These are phyloP conservation scores for Mola mola DNA, from an alignment of 2,113 vertebrate species.

Conservation along the genomic window DNA sequence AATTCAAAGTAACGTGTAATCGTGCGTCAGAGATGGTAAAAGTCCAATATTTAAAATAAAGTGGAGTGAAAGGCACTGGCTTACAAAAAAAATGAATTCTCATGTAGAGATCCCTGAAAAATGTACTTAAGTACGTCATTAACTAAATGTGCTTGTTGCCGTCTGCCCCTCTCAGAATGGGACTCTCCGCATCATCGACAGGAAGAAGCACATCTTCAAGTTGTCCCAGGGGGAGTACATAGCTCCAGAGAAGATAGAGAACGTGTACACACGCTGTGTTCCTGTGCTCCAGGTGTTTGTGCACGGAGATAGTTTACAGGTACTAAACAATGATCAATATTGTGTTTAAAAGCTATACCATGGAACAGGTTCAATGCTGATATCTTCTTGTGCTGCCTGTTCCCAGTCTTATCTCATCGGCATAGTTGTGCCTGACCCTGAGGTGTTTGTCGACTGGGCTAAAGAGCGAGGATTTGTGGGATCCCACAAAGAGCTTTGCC, in stretches of 20 bases:
- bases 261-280: slow-evolving; percentile 78
- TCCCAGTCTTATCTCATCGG: slow-evolving; percentile 78
- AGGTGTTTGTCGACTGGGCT: slow-evolving; percentile 80
- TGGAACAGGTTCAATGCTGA: neutral
- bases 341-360: neutral
- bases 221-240: slow-evolving; percentile 84
- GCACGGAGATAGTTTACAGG: slow-evolving; percentile 85
- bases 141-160: no score
- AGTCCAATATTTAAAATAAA: no score
- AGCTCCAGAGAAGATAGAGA: slow-evolving; percentile 86
- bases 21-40: no score
- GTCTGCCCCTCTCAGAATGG: slow-evolving; percentile 72
- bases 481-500: slow-evolving; percentile 80
- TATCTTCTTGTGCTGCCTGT: neutral
- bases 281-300: slow-evolving; percentile 84
- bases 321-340: slow-evolving; percentile 18
- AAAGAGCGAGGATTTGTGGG: slow-evolving; percentile 77
- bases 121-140: no score
- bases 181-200: slow-evolving; percentile 81
- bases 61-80: no score
- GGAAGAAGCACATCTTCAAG: slow-evolving; percentile 86
- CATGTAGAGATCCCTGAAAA: no score
- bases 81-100: no score
- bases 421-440: slow-evolving; percentile 82
- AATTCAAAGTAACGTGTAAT: no score